Base-by-base conservation (phyloP, 2,113 vertebrate genomes). In the Mobula birostris region DNA sequence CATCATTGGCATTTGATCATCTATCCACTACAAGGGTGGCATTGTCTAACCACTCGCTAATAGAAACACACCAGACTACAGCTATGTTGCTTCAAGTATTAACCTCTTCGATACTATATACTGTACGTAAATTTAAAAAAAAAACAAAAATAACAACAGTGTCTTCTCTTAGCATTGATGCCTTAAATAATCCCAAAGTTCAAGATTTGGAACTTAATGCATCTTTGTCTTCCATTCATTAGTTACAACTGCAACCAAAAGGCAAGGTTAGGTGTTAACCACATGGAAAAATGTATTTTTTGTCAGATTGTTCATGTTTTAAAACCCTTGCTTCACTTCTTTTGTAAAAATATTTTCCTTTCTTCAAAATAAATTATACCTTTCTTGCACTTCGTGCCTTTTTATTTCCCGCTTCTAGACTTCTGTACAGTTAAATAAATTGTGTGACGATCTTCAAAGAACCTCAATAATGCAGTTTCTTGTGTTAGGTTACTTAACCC, bases 341-440 rank as follows among this genome's bases (percentile, higher is more conserved):
- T 40, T 21, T 68, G 68, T 68, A 91, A 61, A 85, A 87, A 72
- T 72, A 32, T 92, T 68, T 92, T 92, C 21, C 91, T 74, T 56
- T 36, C 70, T 14, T 93, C 70, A 74, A 76, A 93, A 74, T 27
- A 76, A 93, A 93, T 74, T 21, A 29, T 56, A 93, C 21, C 40
- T 74, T 74, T 40, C 9, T 93, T 24, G 19, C 70, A 72, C 66
- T 92, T 92, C 68, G 72, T 92, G 24, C 21, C 32, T 76, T 72
- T 14, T 15, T 29, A 24, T 21, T 93, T 14, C 40, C 36, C 56
- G 8, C 56, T 56, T 36, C 15, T 36, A 74, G 19, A 74, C 56
- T 74, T 70, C 27, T 2, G 24, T 76, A 24, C 2, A 61, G 70
- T 76, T 74, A 56, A 72, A 40, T 40, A 93, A 93, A 21, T 74